phyloP scores from a whole-genome alignment of 2,113 vertebrate species.

The Loxodonta africana region DNA sequence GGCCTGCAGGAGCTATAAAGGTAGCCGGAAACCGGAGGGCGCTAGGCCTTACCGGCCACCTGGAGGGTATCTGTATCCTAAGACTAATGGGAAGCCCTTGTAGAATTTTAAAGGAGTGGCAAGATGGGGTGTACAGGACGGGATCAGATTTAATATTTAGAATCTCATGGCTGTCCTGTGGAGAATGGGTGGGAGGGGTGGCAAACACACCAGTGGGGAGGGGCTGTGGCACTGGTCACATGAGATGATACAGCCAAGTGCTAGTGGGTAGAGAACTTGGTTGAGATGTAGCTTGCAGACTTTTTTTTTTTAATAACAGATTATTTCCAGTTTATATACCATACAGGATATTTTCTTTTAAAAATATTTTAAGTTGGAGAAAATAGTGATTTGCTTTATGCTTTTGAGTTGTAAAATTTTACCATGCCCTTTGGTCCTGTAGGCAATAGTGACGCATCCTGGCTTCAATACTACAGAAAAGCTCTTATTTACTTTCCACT shows the following conservation, averaged over 20 bases:
- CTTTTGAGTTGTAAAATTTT: neutral
- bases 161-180: neutral
- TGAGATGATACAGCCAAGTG: neutral
- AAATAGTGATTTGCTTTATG: neutral
- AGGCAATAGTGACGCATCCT: slow-evolving; percentile 1
- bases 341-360: slow-evolving; percentile 21
- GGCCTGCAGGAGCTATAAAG: neutral
- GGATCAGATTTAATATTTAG: slow-evolving; percentile 22
- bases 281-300: neutral
- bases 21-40: neutral
- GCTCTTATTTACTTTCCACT: neutral
- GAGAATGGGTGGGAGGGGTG: neutral
- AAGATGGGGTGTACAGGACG: neutral
- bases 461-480: neutral
- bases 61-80: neutral
- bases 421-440: neutral
- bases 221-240: neutral
- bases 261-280: neutral
- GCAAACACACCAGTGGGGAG: neutral
- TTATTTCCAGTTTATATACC: slow-evolving; percentile 13
- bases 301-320: neutral
- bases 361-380: neutral
- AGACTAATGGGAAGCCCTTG: neutral
- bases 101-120: neutral
- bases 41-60: neutral